Evolutionary conservation across 2,797 vertebrate genomes (phyloP), one percentile per base, ranked within the genome.

Genomic region (Pitangus sulphuratus): DNA sequence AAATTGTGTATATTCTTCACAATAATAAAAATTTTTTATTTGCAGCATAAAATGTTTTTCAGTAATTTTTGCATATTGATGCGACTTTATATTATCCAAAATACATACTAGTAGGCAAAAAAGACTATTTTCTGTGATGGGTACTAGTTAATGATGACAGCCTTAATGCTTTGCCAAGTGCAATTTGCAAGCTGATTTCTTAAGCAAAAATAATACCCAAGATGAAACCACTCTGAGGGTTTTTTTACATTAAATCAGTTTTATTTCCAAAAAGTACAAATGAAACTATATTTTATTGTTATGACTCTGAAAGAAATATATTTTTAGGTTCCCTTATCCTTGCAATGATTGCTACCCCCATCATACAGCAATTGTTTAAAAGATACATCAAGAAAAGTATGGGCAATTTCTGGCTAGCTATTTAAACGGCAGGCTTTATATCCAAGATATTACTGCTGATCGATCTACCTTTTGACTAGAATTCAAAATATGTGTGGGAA

Each of bases 361-460:
- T 94, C 86, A 90, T 20, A 94, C 69, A 85, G 90, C 94, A 96
- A 96, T 96, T 95, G 88, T 95, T 97, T 97, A 89, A 97, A 97
- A 97, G 50, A 90, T 26, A 50, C 54, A 90, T 88, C 78, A 91
- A 80, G 74, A 96, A 92, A 80, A 97, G 24, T 95, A 92, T 37
- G 45, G 92, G 94, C 96, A 88, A 93, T 97, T 97, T 82, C 79
- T 95, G 80, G 37, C 75, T 97, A 96, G 91, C 68, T 65, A 88
- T 92, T 95, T 78, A 90, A 95, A 44, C 84, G 80, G 87, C 22
- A 90, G 76, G 10, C 45, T 95, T 93, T 89, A 84, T 53, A 84
- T 91, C 76, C 39, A 96, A 84, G 47, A 78, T 56, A 81, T 94
- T 91, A 91, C 62, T 87, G 62, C 42, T 77, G 91, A 97, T 95